phyloP scores from a whole-genome alignment of 1,140 invertebrate species.

The Mamestra configurata region DNA sequence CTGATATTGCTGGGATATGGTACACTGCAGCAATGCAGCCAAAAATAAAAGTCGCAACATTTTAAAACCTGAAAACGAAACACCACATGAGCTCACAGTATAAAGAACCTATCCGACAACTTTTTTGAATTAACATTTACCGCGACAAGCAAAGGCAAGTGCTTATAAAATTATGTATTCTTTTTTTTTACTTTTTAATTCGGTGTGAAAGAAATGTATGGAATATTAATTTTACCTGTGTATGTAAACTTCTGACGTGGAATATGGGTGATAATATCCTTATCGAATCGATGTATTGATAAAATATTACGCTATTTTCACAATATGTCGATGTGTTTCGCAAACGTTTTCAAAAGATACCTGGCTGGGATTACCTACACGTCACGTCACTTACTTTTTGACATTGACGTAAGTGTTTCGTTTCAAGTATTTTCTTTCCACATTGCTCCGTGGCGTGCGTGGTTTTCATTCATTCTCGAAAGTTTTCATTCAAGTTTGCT shows the following conservation, averaged over 20 bases:
- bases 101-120: constrained; percentile 14
- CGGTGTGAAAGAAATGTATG: constrained; percentile 44
- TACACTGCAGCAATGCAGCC: constrained; percentile 71
- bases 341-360: constrained; percentile 70
- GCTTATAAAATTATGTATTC: constrained; percentile 18
- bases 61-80: constrained; percentile 62
- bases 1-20: constrained; percentile 79
- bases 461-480: too few relatives aligned
- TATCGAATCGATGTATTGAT: constrained; percentile 71
- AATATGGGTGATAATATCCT: constrained; percentile 62
- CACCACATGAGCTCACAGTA: background rate
- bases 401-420: constrained; percentile 33
- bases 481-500: too few relatives aligned
- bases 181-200: constrained; percentile 50
- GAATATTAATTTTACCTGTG: constrained; percentile 64
- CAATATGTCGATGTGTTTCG: constrained; percentile 56
- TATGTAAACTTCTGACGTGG: constrained; percentile 68
- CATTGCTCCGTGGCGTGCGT: too few relatives aligned
- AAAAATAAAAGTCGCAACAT: constrained; percentile 76
- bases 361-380: constrained; percentile 45
- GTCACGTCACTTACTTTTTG: constrained; percentile 47
- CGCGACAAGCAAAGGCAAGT: constrained; percentile 23
- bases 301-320: constrained; percentile 56
- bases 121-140: constrained; percentile 44
- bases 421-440: background rate